A percentile compares a stretch with the other conserved stretches of the same genome.
These are phyloP conservation scores for Mythimna albipuncta DNA, from an alignment of 2,888 invertebrate genomes.

Conservation along the genomic window DNA sequence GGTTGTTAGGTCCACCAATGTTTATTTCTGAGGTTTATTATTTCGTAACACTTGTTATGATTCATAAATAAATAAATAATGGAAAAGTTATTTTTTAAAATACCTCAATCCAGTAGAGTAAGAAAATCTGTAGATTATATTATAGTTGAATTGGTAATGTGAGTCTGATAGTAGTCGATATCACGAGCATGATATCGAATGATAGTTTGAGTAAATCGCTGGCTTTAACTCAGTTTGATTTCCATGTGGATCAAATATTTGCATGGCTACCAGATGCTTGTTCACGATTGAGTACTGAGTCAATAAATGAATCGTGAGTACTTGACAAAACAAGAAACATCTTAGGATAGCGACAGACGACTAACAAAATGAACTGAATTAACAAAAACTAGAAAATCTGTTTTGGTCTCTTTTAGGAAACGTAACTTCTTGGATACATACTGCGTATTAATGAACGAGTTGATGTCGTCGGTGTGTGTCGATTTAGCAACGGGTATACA, in stretches of 20 bases:
- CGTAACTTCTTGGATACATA: background rate
- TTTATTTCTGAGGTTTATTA: too few species aligned
- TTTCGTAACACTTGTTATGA: too few species aligned
- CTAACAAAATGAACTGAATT: background rate
- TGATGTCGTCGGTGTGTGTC: background rate
- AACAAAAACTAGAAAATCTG: background rate
- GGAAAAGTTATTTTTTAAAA: background rate
- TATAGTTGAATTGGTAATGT: background rate
- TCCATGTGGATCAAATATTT: slow-evolving; percentile 23
- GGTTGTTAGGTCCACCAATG: too few species aligned
- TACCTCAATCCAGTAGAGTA: background rate
- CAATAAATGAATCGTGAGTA: slow-evolving; percentile 1
- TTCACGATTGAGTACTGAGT: background rate
- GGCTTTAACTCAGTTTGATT: slow-evolving; percentile 11
- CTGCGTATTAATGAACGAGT: slow-evolving; percentile 2
- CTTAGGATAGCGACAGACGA: background rate
- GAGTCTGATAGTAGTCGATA: too few species aligned
- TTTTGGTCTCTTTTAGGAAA: background rate
- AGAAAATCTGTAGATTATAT: background rate
- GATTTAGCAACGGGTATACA: background rate
- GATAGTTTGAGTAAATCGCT: background rate
- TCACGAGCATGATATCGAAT: background rate
- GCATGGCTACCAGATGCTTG: background rate
- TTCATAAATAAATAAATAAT: too few species aligned
- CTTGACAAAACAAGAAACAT: background rate